Evolutionary conservation across 64 coral and sea anemone genomes (phyloP).

Genomic region (Montipora sp.): DNA sequence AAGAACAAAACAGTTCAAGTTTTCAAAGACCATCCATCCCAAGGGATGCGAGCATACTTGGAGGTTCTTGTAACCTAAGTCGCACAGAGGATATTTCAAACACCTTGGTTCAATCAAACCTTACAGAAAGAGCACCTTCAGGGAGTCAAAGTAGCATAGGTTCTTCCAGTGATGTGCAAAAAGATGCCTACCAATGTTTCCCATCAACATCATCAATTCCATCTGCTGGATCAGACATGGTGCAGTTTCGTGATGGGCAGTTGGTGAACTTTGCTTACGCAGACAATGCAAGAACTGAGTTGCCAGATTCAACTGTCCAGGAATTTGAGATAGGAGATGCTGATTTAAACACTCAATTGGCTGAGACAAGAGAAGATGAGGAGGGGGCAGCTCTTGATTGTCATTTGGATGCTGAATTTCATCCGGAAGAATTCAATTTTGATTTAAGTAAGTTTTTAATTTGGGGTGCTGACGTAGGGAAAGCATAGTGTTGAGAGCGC

Average conservation of each 20-base stretch:
- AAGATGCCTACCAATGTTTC: background rate
- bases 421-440: conserved; percentile 56
- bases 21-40: background rate
- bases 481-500: too few relatives aligned
- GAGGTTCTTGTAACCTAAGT: background rate
- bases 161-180: background rate
- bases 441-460: conserved; percentile 38
- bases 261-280: background rate
- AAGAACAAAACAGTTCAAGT: background rate
- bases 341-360: background rate
- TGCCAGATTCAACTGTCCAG: conserved; percentile 12
- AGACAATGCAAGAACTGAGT: background rate
- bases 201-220: background rate
- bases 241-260: too few relatives aligned
- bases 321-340: background rate
- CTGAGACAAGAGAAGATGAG: background rate
- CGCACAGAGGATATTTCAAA: background rate
- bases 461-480: too few relatives aligned
- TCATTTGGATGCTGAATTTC: background rate
- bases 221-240: background rate
- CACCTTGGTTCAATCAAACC: background rate
- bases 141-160: background rate
- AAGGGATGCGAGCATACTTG: background rate
- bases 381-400: background rate
- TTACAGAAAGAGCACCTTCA: background rate